Conservation (phyloP, 1,140 invertebrate genomes). For the Drosophila nigromelanica region DNA sequence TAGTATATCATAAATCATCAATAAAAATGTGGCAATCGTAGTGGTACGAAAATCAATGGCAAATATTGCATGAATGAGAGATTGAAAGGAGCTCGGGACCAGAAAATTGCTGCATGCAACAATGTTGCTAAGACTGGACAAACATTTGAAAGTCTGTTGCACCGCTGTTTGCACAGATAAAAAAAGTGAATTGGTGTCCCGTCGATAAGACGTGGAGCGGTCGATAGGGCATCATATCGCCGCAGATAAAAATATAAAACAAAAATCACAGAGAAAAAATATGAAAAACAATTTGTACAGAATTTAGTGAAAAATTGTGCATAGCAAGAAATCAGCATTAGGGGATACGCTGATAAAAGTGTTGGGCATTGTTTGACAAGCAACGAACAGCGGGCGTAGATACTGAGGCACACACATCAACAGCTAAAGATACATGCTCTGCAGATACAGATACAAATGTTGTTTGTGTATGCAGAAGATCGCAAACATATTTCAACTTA, state of each 20-base stretch:
- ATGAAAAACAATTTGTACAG: constrained; percentile 8
- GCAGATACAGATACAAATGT: constrained; percentile 46
- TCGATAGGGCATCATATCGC: constrained; percentile 70
- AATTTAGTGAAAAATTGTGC: constrained; percentile 10
- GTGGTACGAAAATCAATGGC: constrained; percentile 41
- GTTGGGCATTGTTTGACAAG: constrained; percentile 59
- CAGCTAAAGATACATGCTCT: constrained; percentile 43
- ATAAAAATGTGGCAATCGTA: constrained; percentile 48
- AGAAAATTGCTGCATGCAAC: constrained; percentile 47
- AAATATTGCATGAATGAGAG: constrained; percentile 60
- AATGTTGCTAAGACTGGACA: constrained; percentile 75
- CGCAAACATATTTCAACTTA: constrained; percentile 77
- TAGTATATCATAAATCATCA: constrained; percentile 63
- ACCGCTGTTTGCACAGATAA: constrained; percentile 68
- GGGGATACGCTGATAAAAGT: constrained; percentile 60
- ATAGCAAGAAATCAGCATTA: constrained; percentile 50
- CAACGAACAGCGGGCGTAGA: constrained; percentile 47
- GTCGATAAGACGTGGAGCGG: constrained; percentile 59
- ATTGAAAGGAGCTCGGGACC: neutral
- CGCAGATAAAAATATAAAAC: constrained; percentile 46
- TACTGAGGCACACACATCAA: constrained; percentile 32
- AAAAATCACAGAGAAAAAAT: constrained; percentile 7
- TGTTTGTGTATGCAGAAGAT: constrained; percentile 48
- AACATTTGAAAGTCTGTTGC: constrained; percentile 73
- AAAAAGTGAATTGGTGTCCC: constrained; percentile 19